Conservation (phyloP, 1,140 invertebrate species). For the Eubasilissa regina region DNA sequence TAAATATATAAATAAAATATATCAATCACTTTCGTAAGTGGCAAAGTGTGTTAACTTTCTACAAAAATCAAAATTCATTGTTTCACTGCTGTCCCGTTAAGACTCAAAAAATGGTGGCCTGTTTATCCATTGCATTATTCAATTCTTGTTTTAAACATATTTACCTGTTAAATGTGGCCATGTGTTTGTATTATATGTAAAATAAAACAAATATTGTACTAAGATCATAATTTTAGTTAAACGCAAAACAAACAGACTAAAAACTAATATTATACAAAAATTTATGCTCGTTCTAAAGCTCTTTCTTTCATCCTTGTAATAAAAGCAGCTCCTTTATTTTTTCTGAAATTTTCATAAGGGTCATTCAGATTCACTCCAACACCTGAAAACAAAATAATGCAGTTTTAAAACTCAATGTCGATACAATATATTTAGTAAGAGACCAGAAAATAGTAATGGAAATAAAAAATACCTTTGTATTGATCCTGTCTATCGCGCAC, state of each 20-base stretch:
- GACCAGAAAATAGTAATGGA: not conserved
- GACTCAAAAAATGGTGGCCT: too few relatives aligned
- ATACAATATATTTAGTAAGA: too few relatives aligned
- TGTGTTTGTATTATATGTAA: too few relatives aligned
- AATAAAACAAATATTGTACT: too few relatives aligned
- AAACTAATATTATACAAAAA: not conserved
- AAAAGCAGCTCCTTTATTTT: constrained; percentile 96
- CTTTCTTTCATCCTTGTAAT: constrained; percentile 96
- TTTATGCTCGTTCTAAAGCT: constrained; percentile 83
- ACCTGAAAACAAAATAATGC: constrained; percentile 64
- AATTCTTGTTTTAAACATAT: too few relatives aligned
- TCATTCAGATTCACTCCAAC: constrained; percentile 92
- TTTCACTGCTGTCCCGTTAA: too few relatives aligned
- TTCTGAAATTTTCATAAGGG: constrained; percentile 97
- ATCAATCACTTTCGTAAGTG: too few relatives aligned
- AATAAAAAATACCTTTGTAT: constrained; percentile 82
- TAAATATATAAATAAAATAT: too few relatives aligned
- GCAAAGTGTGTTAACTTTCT: too few relatives aligned
- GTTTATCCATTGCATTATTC: too few relatives aligned
- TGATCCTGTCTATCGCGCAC: constrained; percentile 92
- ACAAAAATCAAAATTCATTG: too few relatives aligned
- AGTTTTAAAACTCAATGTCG: not conserved
- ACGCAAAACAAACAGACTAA: not conserved
- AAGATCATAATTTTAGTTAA: not conserved
- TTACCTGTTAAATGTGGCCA: too few relatives aligned